phyloP scores from a whole-genome alignment of 1,140 invertebrate genomes.

The Mizuhopecten yessoensis region DNA sequence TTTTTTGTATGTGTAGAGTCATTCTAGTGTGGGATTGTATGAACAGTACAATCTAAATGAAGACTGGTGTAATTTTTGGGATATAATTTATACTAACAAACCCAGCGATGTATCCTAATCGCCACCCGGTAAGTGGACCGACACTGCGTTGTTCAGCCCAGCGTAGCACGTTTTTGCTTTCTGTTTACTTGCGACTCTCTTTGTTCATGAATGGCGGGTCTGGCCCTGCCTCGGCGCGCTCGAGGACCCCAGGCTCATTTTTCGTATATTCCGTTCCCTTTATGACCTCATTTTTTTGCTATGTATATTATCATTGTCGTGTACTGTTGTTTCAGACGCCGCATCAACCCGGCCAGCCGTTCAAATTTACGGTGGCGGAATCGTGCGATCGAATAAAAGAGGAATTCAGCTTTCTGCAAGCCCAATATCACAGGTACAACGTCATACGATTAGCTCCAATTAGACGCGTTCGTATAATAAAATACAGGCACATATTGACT shows the following conservation, averaged over 20 bases:
- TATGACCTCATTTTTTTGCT: constrained; percentile 53
- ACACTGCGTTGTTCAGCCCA: constrained; percentile 18
- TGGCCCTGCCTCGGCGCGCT: constrained; percentile 54
- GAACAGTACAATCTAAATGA: constrained; percentile 26
- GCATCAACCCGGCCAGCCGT: constrained; percentile 91
- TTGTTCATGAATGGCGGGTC: constrained; percentile 46
- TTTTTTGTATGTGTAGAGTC: background rate
- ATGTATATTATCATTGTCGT: constrained; percentile 25
- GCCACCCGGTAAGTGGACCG: constrained; percentile 82
- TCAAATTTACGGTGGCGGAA: constrained; percentile 98
- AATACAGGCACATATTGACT: no score
- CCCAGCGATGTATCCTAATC: constrained; percentile 82
- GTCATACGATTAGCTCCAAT: constrained; percentile 76
- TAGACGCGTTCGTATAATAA: no score
- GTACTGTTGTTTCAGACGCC: constrained; percentile 70
- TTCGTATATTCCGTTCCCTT: constrained; percentile 36
- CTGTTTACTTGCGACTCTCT: constrained; percentile 43
- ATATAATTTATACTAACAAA: constrained; percentile 25
- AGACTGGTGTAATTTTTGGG: constrained; percentile 32
- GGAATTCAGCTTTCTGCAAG: constrained; percentile 99
- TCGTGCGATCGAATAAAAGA: constrained; percentile 99
- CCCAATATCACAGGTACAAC: constrained; percentile 98
- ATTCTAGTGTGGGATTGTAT: background rate
- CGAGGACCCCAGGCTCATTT: constrained; percentile 42
- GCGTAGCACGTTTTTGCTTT: constrained; percentile 43